These are phyloP conservation scores for Aplochiton taeniatus DNA, from an alignment of 2,797 vertebrate species.

Conservation along the genomic window DNA sequence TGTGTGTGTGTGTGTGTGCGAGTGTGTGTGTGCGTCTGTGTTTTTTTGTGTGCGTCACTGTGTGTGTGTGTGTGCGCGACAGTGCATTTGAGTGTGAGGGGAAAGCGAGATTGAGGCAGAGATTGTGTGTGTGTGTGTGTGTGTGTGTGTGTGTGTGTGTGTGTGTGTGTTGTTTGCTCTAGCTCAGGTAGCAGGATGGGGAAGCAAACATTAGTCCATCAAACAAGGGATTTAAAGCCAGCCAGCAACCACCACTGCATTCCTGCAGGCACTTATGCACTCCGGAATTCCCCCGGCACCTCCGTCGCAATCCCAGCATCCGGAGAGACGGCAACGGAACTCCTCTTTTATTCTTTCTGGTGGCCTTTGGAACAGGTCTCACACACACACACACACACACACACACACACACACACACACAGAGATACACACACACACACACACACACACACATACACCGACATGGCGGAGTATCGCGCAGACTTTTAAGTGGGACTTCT, in stretches of 20 bases:
- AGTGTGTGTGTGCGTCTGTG: constrained; percentile 12
- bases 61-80: constrained; percentile 11
- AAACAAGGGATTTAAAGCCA: neutral
- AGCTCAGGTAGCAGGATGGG: constrained; percentile 13
- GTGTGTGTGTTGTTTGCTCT: constrained; percentile 40
- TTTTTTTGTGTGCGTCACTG: constrained; percentile 14
- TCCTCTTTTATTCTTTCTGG: constrained; percentile 34
- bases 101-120: neutral
- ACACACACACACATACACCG: constrained; percentile 18
- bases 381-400: constrained; percentile 27
- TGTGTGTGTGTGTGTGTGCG: constrained; percentile 17
- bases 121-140: constrained; percentile 17
- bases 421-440: constrained; percentile 30
- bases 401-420: constrained; percentile 30
- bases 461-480: neutral
- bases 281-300: constrained; percentile 18
- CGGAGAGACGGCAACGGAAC: constrained; percentile 36
- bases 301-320: constrained; percentile 44
- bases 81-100: neutral
- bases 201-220: constrained; percentile 27
- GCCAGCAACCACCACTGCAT: constrained; percentile 27
- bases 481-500: constrained; percentile 39
- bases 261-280: constrained; percentile 11
- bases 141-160: constrained; percentile 26
- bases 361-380: constrained; percentile 15